Evolutionary conservation across 2,113 vertebrate genomes (phyloP).

Genomic region (Corythoichthys haematopterus): DNA sequence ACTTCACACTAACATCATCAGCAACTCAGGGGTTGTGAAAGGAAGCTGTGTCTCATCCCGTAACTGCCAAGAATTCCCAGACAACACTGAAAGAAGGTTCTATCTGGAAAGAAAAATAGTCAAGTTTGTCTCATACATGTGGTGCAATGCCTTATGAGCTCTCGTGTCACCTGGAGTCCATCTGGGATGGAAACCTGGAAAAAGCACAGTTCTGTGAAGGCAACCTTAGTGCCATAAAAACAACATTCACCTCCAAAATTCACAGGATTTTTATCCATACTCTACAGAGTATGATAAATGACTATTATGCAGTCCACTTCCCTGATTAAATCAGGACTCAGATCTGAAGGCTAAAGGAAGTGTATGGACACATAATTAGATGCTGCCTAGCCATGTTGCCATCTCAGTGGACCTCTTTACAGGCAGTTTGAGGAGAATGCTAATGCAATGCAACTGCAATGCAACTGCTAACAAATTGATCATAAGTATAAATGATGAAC

Average conservation of each 20-base stretch:
- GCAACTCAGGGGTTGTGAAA: conserved; percentile 33
- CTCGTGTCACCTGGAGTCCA: conserved; percentile 26
- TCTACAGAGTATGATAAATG: neutral
- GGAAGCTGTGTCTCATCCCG: conserved; percentile 36
- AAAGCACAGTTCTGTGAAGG: neutral
- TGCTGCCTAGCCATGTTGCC: neutral
- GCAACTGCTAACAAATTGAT: neutral
- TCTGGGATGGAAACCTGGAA: conserved; percentile 5
- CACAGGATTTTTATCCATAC: neutral
- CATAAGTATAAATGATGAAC: neutral
- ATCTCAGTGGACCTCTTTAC: neutral
- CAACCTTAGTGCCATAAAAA: neutral
- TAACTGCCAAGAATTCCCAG: conserved; percentile 29
- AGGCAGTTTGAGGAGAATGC: neutral
- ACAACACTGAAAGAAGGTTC: conserved; percentile 17
- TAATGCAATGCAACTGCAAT: neutral
- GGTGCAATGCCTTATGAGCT: conserved; percentile 20
- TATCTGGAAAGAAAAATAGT: conserved; percentile 10
- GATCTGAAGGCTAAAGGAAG: neutral
- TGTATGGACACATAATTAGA: neutral
- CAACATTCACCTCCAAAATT: neutral
- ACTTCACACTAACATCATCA: conserved; percentile 43
- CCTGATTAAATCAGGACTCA: neutral
- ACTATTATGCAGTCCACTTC: neutral
- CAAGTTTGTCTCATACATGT: conserved; percentile 4